Evolutionary conservation across 2,888 invertebrate species (phyloP).

Genomic region (Sycophila texana): DNA sequence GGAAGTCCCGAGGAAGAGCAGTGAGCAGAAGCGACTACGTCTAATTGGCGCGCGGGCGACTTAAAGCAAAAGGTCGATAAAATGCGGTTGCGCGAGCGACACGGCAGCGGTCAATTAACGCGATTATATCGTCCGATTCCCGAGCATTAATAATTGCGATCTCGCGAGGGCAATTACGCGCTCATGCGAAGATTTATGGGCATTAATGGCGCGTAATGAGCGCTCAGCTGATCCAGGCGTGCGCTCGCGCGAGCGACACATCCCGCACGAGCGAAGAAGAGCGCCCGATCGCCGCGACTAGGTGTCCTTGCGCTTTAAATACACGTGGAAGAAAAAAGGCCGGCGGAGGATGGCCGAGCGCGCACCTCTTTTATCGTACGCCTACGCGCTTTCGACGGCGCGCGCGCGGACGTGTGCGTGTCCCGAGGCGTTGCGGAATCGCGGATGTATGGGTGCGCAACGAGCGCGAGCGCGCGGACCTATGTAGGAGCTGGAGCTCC

Average conservation of each 20-base stretch:
- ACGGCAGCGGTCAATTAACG: constrained; percentile 62
- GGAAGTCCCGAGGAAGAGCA: background rate
- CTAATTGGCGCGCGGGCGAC: background rate
- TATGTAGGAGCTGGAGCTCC: background rate
- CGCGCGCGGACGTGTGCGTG: background rate
- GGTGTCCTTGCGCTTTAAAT: constrained; percentile 74
- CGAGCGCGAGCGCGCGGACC: background rate
- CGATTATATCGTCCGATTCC: constrained; percentile 69
- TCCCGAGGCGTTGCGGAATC: background rate
- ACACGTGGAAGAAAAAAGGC: constrained; percentile 60
- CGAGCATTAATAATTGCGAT: constrained; percentile 68
- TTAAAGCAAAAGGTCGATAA: constrained; percentile 1
- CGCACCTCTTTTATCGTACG: constrained; percentile 33
- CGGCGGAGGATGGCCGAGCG: constrained; percentile 21
- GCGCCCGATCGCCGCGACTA: constrained; percentile 60
- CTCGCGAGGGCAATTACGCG: constrained; percentile 63
- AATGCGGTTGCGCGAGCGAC: constrained; percentile 6
- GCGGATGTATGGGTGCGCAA: constrained; percentile 7
- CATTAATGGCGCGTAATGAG: constrained; percentile 67
- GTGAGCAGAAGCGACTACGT: background rate
- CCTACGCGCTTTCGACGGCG: background rate
- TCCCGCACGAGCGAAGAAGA: constrained; percentile 59
- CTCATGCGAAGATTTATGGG: constrained; percentile 66
- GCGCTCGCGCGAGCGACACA: constrained; percentile 66
- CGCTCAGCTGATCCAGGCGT: background rate